Base-by-base conservation (phyloP, 53 echinoderm and acorn worm genomes). In the Patiria pectinifera region DNA sequence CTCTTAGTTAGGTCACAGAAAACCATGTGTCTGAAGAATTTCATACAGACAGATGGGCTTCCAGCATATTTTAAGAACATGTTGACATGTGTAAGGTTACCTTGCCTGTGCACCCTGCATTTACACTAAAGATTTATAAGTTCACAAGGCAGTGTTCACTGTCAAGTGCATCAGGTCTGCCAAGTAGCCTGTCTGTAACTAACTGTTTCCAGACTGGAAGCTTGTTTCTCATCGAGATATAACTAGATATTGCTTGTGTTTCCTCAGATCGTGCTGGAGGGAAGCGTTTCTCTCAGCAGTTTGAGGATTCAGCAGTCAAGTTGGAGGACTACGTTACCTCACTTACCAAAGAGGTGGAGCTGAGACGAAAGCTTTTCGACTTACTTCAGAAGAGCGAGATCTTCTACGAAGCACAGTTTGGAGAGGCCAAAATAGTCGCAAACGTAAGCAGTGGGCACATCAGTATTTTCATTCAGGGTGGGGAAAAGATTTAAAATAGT, bases 361-460 rank as follows among this genome's bases (percentile, higher is more conserved):
- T 97, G 76, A 91, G 99, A 62, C 88, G 84, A 77, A 92, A 94
- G 59, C 97, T 99, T 7, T 66, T 97, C 60, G 95, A 94, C 59
- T 82, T 99, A 21, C 91, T 99, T 21, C 95, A 99, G 89, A 97
- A 99, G 90, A 97, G 99, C 81, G 99, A 97, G 92, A 94, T 99
- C 82, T 99, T 96, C 83, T 99, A 95, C 83, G 99, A 99, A 58
- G 99, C 97, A 14, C 99, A 99, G 94, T 94, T 89, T 92, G 93
- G 99, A 8, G 99, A 99, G 80, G 99, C 99, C 19, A 99, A 94
- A 89, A 99, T 99, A 70, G 99, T 99, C 60, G 95, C 99, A 26
- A 99, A 99, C 84, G 99, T 99, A 83, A 99, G 99, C 95, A 9
- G 35, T 35, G 35, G 35, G 35, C 35, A 35, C 35, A 35, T 35